phyloP scores from a whole-genome alignment of 2,113 vertebrate genomes.

The Dicrurus megarhynchus region DNA sequence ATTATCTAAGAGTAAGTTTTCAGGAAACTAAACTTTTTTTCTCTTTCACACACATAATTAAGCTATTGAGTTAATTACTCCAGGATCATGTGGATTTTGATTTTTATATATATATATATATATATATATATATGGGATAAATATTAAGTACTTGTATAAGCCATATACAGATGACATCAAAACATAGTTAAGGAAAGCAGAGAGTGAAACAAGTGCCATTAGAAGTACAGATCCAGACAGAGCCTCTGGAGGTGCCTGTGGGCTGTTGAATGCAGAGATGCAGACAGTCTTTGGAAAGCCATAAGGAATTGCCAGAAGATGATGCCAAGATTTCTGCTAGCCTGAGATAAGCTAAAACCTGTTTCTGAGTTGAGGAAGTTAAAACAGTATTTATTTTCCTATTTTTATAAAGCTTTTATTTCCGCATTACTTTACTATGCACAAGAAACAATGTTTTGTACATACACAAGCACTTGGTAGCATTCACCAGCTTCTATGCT shows the following conservation, averaged over 20 bases:
- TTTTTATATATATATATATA: too few relatives aligned
- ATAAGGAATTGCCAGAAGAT: background rate
- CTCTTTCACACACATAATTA: background rate
- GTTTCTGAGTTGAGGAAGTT: background rate
- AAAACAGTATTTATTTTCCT: background rate
- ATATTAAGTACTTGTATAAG: background rate
- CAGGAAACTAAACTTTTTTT: background rate
- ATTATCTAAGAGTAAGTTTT: background rate
- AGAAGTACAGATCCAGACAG: background rate
- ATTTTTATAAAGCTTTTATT: background rate
- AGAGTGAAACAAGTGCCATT: background rate
- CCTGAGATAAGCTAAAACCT: background rate
- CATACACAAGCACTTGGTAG: background rate
- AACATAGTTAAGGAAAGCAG: background rate
- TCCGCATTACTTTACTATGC: background rate
- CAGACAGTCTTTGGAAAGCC: background rate
- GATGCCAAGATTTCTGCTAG: background rate
- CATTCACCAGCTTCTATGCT: background rate
- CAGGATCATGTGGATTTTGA: background rate
- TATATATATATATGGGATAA: background rate
- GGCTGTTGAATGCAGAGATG: background rate
- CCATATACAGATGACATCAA: background rate
- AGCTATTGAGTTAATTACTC: background rate
- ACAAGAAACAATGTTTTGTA: background rate
- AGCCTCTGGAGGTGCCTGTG: background rate